Percentiles rank a stretch among this genome's conserved stretches.
Conservation (phyloP, 2,113 vertebrate genomes). For the Nyctibius bracteatus region DNA sequence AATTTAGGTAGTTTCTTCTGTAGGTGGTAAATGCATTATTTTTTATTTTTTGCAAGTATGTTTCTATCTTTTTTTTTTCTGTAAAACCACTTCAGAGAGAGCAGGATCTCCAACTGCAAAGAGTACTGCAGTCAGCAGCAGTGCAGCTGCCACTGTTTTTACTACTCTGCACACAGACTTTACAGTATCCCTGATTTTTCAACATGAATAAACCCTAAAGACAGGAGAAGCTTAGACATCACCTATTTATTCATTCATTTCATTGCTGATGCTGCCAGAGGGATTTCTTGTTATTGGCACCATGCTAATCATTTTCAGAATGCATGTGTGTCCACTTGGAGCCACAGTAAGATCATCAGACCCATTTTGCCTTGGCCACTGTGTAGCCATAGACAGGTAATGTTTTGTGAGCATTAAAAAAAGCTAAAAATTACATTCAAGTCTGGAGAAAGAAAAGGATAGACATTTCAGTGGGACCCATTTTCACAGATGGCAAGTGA, state of each 20-base stretch:
- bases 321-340: not conserved
- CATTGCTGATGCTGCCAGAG: not conserved
- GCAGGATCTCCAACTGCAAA: not conserved
- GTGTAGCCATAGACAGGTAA: not conserved
- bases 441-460: not conserved
- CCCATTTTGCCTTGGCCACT: not conserved
- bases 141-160: rapidly evolving
- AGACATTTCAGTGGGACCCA: not conserved
- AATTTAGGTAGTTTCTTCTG: not conserved
- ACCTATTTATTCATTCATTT: not conserved
- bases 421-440: not conserved
- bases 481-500: not conserved
- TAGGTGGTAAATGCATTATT: not conserved
- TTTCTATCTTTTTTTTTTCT: not conserved
- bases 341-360: not conserved
- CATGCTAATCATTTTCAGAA: not conserved
- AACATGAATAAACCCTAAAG: not conserved
- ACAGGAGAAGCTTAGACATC: not conserved
- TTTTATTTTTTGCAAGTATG: not conserved
- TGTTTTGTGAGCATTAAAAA: not conserved
- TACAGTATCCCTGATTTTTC: not conserved
- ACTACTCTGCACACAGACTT: not conserved
- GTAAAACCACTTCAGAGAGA: not conserved
- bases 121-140: not conserved
- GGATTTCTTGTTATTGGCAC: not conserved